Evolutionary conservation across 2,113 vertebrate genomes (phyloP).

Genomic region (Condylura cristata): DNA sequence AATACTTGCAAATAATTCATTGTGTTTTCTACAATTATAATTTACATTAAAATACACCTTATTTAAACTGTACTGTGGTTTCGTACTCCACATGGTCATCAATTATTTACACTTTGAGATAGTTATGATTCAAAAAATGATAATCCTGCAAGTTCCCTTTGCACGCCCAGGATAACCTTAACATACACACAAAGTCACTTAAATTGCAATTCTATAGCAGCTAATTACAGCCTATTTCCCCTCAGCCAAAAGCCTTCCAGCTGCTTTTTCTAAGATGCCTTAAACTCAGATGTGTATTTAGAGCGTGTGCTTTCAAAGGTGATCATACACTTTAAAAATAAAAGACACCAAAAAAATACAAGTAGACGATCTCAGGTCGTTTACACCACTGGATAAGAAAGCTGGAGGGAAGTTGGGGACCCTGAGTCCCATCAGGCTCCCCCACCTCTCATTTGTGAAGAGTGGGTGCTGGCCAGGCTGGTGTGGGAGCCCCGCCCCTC

Average conservation of each 20-base stretch:
- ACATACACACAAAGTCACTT: not conserved
- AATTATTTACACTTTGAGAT: not conserved
- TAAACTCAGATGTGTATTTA: not conserved
- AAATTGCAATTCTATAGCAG: not conserved
- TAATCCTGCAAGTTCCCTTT: not conserved
- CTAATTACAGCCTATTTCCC: not conserved
- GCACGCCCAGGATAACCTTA: not conserved
- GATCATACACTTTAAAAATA: conserved; percentile 1
- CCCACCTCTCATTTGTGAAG: not conserved
- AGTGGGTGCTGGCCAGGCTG: not conserved
- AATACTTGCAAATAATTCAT: not conserved
- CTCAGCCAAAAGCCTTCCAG: not conserved
- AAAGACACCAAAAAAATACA: not conserved
- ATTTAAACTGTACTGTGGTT: not conserved
- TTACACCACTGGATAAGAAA: not conserved
- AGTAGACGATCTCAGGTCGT: not conserved
- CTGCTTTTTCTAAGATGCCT: not conserved
- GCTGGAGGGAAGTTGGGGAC: not conserved
- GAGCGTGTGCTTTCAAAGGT: not conserved
- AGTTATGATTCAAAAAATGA: not conserved
- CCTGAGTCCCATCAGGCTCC: rapidly evolving
- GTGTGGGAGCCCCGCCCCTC: not conserved
- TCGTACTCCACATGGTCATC: not conserved
- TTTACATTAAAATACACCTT: not conserved
- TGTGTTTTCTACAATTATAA: not conserved